Evolutionary conservation across 2,888 invertebrate species (phyloP).

Genomic region (Gymnosoma rotundatum): DNA sequence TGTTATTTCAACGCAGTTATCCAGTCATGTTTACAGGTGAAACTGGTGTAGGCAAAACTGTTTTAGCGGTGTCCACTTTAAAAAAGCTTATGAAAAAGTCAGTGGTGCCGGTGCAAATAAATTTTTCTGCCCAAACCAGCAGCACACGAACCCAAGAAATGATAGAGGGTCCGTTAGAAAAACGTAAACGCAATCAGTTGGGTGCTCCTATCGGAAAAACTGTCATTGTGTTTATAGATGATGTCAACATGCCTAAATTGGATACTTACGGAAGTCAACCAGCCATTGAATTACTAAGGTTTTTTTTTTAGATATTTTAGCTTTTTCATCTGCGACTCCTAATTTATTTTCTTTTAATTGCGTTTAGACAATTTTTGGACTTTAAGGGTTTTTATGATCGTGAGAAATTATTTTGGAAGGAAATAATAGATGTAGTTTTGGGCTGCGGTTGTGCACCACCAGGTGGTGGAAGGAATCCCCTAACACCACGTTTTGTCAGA

Average conservation of each 20-base stretch:
- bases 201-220: conserved; percentile 93
- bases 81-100: conserved; percentile 85
- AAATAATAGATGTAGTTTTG: conserved; percentile 91
- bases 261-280: conserved; percentile 96
- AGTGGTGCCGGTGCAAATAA: conserved; percentile 90
- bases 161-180: conserved; percentile 92
- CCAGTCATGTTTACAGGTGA: conserved; percentile 95
- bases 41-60: conserved; percentile 95
- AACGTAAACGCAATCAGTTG: conserved; percentile 89
- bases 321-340: neutral
- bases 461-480: conserved; percentile 93
- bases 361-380: conserved; percentile 80
- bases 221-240: conserved; percentile 93
- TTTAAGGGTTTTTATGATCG: conserved; percentile 91
- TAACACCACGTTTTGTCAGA: conserved; percentile 90
- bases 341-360: neutral
- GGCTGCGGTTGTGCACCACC: conserved; percentile 96
- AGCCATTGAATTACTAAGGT: conserved; percentile 93
- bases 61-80: conserved; percentile 89
- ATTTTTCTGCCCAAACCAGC: conserved; percentile 96
- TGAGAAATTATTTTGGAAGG: conserved; percentile 94
- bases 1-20: conserved; percentile 87
- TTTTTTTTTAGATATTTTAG: neutral
- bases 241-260: conserved; percentile 94
- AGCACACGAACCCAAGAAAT: conserved; percentile 91